phyloP scores from a whole-genome alignment of 1,140 invertebrate species.

The Drosophila neocordata region DNA sequence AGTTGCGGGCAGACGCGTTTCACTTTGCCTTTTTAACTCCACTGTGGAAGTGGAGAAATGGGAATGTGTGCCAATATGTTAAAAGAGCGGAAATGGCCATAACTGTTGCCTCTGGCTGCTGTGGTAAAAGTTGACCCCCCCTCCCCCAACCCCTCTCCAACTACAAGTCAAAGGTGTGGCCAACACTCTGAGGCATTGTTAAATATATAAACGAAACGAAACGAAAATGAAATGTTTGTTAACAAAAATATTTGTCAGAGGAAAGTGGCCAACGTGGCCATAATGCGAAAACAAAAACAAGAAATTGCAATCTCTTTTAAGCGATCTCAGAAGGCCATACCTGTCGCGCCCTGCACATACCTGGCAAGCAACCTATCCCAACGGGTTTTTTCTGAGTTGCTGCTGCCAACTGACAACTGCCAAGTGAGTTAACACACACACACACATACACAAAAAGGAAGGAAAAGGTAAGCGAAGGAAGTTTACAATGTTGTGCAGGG shows the following conservation, averaged over 20 bases:
- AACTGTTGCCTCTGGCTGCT: slow-evolving; percentile 22
- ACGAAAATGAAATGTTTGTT: slow-evolving; percentile 57
- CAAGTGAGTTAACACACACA: slow-evolving; percentile 27
- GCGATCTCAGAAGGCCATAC: slow-evolving; percentile 48
- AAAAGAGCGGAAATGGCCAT: slow-evolving; percentile 69
- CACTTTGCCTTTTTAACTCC: slow-evolving; percentile 36
- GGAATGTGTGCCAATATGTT: slow-evolving; percentile 77
- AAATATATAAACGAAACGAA: slow-evolving; percentile 50
- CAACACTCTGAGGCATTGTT: slow-evolving; percentile 34
- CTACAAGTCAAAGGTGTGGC: slow-evolving; percentile 51
- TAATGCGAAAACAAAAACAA: background rate
- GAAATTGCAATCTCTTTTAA: slow-evolving; percentile 64
- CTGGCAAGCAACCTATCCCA: slow-evolving; percentile 71
- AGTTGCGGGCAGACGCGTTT: slow-evolving; percentile 29
- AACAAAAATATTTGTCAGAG: slow-evolving; percentile 54
- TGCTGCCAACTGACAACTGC: slow-evolving; percentile 31
- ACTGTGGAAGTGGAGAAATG: slow-evolving; percentile 37
- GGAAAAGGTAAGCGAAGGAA: background rate
- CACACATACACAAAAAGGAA: background rate
- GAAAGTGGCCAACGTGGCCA: slow-evolving; percentile 67
- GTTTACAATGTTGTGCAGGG: background rate
- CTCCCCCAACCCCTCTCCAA: background rate
- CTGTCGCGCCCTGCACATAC: slow-evolving; percentile 47
- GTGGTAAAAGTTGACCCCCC: slow-evolving; percentile 33
- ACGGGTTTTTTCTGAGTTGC: slow-evolving; percentile 62